phyloP scores from a whole-genome alignment of 2,797 vertebrate species.

The Mus spretus region DNA sequence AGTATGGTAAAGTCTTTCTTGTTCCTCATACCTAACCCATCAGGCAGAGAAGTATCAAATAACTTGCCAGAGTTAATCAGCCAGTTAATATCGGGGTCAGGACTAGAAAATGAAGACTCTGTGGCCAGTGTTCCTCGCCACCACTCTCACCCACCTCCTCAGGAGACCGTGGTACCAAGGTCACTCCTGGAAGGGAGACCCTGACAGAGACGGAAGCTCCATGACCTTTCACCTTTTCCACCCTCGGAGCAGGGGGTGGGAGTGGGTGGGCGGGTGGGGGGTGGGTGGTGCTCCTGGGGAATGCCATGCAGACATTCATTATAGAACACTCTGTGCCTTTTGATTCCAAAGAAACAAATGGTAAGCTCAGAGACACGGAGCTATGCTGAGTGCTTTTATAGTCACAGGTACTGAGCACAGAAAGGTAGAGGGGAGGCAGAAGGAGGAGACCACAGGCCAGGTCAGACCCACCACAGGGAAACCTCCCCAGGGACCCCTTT shows the following conservation, averaged over 20 bases:
- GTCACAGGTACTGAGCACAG: no score
- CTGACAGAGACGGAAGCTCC: no score
- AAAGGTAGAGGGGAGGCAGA: not conserved
- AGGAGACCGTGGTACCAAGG: not conserved
- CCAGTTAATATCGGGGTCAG: not conserved
- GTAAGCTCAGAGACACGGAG: not conserved
- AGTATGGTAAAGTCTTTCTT: not conserved
- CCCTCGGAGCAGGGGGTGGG: no score
- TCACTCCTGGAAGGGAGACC: not conserved
- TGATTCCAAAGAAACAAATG: not conserved
- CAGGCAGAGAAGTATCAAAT: not conserved
- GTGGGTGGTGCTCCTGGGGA: not conserved
- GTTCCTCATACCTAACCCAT: not conserved
- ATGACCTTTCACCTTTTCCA: rapidly evolving
- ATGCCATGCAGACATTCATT: no score
- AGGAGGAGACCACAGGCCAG: not conserved
- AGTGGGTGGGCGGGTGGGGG: no score
- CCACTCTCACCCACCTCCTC: not conserved
- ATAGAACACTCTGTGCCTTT: not conserved
- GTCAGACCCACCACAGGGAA: no score
- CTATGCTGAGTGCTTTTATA: not conserved
- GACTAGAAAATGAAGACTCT: not conserved
- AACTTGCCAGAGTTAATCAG: not conserved
- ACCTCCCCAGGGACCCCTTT: not conserved
- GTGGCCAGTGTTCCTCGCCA: not conserved